Base-by-base conservation (phyloP, 2,888 invertebrate species). In the Harmothoe impar region DNA sequence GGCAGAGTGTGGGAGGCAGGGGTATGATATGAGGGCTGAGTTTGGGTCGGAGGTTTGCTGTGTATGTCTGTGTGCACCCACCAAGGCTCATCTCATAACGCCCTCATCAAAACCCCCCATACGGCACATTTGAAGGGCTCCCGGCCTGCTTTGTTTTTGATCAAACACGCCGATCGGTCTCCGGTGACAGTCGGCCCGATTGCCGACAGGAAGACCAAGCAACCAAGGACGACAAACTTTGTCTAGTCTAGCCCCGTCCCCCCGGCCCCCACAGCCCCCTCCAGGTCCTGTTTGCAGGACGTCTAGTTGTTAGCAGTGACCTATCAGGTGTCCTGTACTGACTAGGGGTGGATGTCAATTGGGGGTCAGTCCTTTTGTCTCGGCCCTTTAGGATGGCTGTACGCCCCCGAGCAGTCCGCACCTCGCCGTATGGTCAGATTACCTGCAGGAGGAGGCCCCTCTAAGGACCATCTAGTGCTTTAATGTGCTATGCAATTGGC, bases 151-250 rank as follows among this genome's bases (percentile, higher is more conserved):
- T 72, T 72, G 72, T 72, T 72, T 72, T 72, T 72, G 72, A 29
- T 72, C 72, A 72, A 72, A 72, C 72, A 72, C 0, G 29, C 29
- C 31, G 72, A 72, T 72, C 29, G 72, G n/a, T 72, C 72, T 29
- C 72, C 25, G 72, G 72, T 72, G 72, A 72, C 29, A 72, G 72
- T 23, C 72, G 72, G 72, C 29, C 29, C 31, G 20, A 62, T 62
- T 25, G 72, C 29, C 15, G 29, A 29, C n/a, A 25, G 29, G 72
- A 29, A 72, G 15, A 62, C 62, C 12, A 3, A 20, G n/a, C 7
- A n/a, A 62, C 62, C 62, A 62, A 20, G 29, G 72, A 72, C 25
- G 72, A 72, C 72, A 29, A 12, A 72, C 25, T n/a, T 29, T 72
- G 29, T 25, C 72, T 25, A 29, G 72, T 29, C 72, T 25, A n/a